These are phyloP conservation scores for Cephalopholis sonnerati DNA, from an alignment of 2,113 vertebrate species.

Conservation along the genomic window DNA sequence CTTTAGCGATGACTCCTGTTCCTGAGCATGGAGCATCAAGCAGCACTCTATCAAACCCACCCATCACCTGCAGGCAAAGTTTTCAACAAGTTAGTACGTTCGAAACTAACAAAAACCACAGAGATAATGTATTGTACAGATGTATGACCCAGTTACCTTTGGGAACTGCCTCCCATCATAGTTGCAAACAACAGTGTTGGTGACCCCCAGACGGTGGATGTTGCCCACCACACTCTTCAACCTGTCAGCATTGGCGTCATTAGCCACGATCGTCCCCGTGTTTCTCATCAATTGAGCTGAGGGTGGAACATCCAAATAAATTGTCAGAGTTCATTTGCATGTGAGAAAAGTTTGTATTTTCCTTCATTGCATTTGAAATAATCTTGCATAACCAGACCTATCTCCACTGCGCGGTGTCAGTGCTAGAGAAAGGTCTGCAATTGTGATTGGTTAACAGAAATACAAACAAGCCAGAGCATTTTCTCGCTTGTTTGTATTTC, in stretches of 20 bases:
- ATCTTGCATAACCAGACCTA: neutral
- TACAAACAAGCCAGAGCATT: too few relatives aligned
- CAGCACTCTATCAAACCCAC: slow-evolving; percentile 95
- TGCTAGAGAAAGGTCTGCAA: too few relatives aligned
- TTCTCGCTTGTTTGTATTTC: too few relatives aligned
- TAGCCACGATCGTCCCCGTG: slow-evolving; percentile 94
- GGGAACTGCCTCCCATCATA: slow-evolving; percentile 96
- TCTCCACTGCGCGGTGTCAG: too few relatives aligned
- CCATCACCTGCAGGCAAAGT: slow-evolving; percentile 87
- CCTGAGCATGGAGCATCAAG: slow-evolving; percentile 97
- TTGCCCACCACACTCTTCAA: slow-evolving; percentile 96
- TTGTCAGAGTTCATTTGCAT: neutral
- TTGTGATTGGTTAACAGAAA: too few relatives aligned
- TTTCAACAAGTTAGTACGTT: slow-evolving; percentile 5
- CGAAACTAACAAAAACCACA: neutral
- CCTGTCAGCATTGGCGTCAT: slow-evolving; percentile 91
- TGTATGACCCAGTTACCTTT: slow-evolving; percentile 85
- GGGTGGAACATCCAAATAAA: neutral
- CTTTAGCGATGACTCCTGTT: slow-evolving; percentile 96
- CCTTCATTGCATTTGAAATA: neutral
- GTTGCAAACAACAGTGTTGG: slow-evolving; percentile 92
- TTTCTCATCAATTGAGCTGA: slow-evolving; percentile 98
- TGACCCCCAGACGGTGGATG: slow-evolving; percentile 95
- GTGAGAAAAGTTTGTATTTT: neutral
- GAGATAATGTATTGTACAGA: neutral